Evolutionary conservation across 2,797 vertebrate species (phyloP).

Genomic region (Mormyrus proboscirostris): DNA sequence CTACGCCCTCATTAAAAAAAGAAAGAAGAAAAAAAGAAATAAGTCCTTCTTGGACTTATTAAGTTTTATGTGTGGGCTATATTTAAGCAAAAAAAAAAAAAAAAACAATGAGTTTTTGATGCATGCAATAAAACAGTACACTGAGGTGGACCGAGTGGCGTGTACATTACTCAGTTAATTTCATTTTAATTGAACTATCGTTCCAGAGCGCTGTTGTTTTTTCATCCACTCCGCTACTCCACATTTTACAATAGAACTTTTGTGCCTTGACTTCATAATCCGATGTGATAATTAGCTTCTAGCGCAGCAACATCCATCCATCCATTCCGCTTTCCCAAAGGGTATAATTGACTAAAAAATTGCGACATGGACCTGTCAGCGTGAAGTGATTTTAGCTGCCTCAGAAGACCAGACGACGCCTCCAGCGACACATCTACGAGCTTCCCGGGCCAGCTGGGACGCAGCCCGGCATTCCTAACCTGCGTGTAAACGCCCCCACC

Average conservation of each 20-base stretch:
- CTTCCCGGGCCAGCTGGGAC: constrained; percentile 19
- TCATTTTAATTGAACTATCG: neutral
- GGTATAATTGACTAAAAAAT: neutral
- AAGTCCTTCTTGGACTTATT: neutral
- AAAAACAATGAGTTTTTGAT: neutral
- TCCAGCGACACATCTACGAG: neutral
- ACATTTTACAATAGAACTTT: neutral
- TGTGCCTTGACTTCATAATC: neutral
- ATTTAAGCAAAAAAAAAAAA: neutral
- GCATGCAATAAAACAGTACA: neutral
- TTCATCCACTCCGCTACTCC: neutral
- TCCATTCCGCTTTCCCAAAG: neutral
- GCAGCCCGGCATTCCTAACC: constrained; percentile 16
- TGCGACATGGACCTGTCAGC: neutral
- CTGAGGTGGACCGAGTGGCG: neutral
- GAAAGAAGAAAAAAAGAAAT: neutral
- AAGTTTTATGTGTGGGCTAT: neutral
- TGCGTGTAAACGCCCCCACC: neutral
- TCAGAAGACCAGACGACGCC: neutral
- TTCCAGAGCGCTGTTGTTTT: neutral
- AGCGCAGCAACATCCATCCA: neutral
- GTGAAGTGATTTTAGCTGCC: neutral
- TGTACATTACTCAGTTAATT: neutral
- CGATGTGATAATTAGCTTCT: neutral
- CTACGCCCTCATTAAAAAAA: neutral